Conservation (phyloP, 2,113 vertebrate species). For the Alosa alosa region DNA sequence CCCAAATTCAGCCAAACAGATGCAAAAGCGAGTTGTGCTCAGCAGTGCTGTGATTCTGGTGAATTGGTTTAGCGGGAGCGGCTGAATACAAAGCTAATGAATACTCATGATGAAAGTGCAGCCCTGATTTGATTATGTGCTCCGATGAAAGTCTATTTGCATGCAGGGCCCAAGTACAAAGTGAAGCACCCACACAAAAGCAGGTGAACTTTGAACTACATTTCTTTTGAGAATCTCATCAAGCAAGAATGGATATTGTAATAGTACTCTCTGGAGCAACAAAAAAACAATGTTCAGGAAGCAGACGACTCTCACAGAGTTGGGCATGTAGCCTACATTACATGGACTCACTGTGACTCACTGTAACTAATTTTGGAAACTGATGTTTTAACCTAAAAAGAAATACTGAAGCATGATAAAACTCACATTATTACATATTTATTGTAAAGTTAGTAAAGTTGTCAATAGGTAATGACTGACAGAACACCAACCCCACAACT, state of each 20-base stretch:
- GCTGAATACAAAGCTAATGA: neutral
- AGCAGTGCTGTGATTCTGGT: neutral
- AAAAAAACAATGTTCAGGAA: no score
- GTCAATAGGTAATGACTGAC: no score
- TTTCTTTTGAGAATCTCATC: neutral
- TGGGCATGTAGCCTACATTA: no score
- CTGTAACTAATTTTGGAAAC: no score
- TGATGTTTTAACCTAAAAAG: neutral
- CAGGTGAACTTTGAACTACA: neutral
- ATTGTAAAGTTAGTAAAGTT: no score
- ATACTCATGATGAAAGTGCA: neutral
- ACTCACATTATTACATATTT: no score
- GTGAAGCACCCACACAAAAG: neutral
- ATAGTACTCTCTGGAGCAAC: neutral
- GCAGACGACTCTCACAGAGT: no score
- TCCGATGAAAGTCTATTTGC: neutral
- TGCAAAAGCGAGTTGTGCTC: neutral
- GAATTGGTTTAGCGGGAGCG: neutral
- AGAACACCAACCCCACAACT: no score
- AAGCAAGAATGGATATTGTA: neutral
- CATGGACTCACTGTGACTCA: no score
- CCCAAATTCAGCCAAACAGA: neutral
- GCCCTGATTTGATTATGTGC: conserved; percentile 2
- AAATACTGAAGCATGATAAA: neutral
- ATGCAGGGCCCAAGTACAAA: neutral